Evolutionary conservation across 2,888 invertebrate genomes (phyloP).

Genomic region (Chymomyza amoena): DNA sequence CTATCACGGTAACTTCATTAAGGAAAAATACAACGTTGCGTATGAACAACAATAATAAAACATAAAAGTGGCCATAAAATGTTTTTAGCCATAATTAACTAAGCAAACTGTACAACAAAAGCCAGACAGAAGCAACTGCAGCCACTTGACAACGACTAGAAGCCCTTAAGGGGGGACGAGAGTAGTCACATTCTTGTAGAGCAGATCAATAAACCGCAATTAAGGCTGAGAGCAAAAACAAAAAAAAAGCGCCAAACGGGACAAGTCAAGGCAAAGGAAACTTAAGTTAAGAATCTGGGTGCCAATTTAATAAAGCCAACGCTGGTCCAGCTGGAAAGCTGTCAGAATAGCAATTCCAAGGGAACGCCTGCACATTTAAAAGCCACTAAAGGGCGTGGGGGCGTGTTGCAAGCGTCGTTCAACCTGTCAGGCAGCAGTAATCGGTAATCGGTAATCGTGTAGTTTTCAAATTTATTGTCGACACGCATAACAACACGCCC

Average conservation of each 20-base stretch:
- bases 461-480: slow-evolving; percentile 67
- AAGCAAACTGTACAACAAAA: background rate
- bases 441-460: slow-evolving; percentile 46
- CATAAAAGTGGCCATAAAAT: background rate
- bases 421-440: slow-evolving; percentile 54
- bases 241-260: slow-evolving; percentile 37
- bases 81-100: slow-evolving; percentile 30
- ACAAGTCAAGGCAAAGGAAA: slow-evolving; percentile 18
- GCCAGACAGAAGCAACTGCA: background rate
- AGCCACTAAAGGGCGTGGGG: slow-evolving; percentile 59
- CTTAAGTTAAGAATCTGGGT: background rate
- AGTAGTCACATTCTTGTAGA: background rate
- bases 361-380: slow-evolving; percentile 66
- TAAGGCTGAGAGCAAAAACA: slow-evolving; percentile 39
- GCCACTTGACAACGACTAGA: background rate
- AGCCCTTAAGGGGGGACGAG: background rate
- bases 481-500: slow-evolving; percentile 63
- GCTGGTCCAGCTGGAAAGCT: slow-evolving; percentile 39
- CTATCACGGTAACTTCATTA: slow-evolving; percentile 43
- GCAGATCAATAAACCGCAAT: slow-evolving; percentile 39
- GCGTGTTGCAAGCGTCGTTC: slow-evolving; percentile 37
- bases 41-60: background rate
- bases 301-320: slow-evolving; percentile 51
- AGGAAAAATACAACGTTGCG: slow-evolving; percentile 6
- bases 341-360: slow-evolving; percentile 59